Evolutionary conservation across 2,888 invertebrate genomes (phyloP).

Genomic region (Lysandra bellargus): DNA sequence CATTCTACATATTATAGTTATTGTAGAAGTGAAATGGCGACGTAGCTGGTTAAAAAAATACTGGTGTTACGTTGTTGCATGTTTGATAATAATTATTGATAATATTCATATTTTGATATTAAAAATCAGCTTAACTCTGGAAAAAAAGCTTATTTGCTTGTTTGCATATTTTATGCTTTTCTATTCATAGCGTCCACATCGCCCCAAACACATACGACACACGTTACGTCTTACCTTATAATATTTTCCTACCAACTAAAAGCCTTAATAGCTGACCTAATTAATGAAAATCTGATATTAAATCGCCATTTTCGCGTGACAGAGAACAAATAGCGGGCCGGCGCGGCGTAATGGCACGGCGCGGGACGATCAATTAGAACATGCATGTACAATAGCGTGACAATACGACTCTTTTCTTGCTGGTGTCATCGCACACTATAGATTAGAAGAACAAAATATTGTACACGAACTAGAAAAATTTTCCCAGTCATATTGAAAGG

Average conservation of each 20-base stretch:
- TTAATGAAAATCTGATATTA: constrained; percentile 22
- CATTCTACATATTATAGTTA: too few relatives aligned
- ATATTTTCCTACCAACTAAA: background rate
- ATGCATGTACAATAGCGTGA: constrained; percentile 13
- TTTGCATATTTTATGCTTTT: background rate
- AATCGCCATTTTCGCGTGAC: constrained; percentile 17
- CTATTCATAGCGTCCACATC: background rate
- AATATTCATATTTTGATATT: too few relatives aligned
- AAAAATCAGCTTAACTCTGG: too few relatives aligned
- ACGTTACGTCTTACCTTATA: background rate
- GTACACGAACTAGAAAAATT: too few relatives aligned
- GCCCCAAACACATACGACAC: background rate
- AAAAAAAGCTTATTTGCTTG: too few relatives aligned
- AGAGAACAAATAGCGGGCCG: background rate
- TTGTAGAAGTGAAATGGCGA: too few relatives aligned
- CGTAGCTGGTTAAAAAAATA: too few relatives aligned
- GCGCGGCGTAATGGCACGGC: constrained; percentile 4
- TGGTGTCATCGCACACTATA: constrained; percentile 4
- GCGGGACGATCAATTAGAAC: constrained; percentile 6
- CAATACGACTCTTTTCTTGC: background rate
- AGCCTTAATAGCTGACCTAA: constrained; percentile 19
- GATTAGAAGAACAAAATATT: background rate
- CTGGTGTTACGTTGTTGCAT: too few relatives aligned
- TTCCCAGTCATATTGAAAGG: too few relatives aligned
- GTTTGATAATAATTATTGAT: too few relatives aligned